Base-by-base conservation (phyloP, 2,888 invertebrate species). In the Serripes groenlandicus region DNA sequence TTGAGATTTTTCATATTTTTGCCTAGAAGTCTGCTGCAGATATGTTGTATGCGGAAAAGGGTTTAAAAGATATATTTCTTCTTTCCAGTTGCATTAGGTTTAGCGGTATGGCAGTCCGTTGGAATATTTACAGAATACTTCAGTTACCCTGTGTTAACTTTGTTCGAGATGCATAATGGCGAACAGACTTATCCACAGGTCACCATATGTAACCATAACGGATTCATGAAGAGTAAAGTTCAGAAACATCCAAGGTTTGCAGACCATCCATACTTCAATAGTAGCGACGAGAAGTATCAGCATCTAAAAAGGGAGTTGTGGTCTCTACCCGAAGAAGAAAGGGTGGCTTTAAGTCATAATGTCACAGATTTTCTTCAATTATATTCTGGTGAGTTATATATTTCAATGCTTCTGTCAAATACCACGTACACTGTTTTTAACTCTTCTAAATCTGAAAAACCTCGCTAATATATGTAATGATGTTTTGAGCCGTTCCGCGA, bases 81-180 rank as follows among this genome's bases (percentile, higher is more conserved):
- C 42, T 11, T 42, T 42, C 18, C 42, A 58, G 58, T 28, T 58
- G 58, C 26, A 3, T 21, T n/a, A 15, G 58, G 58, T 7, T 28
- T 26, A 28, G 58, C 58, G 9, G 58, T 58, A 3, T 58, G 58
- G 58, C 58, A 58, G 26, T 28, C 28, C 26, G 15, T 26, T 58
- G 58, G 28, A 26, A 58, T 58, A 5, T 58, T 58, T 26, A 26
- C 58, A 28, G 58, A 58, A 58, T 58, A 58, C 28, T 58, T 58
- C 26, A 11, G 4, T 3, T n/a, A n/a, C 26, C 58, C 58, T n/a
- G 58, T 58, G 4, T 11, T 58, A 15, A 26, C 58, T 3, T 28
- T 26, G 9, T 15, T n/a, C 3, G 58, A 58, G 5, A 3, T 26
- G 3, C 58, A 15, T 15, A 7, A 15, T 3, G 58, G 58, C 5